Conservation (phyloP, 1,140 invertebrate species). For the Paraescarpia echinospica region DNA sequence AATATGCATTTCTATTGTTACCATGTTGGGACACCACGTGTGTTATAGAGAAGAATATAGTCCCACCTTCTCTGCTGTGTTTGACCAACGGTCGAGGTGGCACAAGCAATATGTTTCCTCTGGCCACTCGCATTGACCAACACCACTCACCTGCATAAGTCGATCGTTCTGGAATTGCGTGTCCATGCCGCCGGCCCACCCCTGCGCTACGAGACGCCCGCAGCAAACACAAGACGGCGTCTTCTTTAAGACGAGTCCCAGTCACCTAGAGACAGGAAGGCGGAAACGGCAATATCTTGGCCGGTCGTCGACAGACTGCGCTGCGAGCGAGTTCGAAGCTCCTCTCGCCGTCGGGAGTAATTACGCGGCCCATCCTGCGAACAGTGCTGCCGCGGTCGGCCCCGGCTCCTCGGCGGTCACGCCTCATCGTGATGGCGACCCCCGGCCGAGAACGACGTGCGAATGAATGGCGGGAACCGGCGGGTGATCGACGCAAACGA, state of each 20-base stretch:
- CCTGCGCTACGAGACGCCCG: not conserved
- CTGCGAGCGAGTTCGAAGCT: not conserved
- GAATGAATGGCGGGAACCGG: not conserved
- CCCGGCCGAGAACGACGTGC: not conserved
- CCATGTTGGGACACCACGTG: not conserved
- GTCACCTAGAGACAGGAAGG: not conserved
- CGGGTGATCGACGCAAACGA: not conserved
- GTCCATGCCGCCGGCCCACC: not conserved
- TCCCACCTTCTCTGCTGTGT: too few relatives aligned
- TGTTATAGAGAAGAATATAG: too few relatives aligned
- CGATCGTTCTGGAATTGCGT: not conserved
- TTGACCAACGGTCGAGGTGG: not conserved
- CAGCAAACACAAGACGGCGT: not conserved
- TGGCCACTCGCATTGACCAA: not conserved
- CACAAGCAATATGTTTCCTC: not conserved
- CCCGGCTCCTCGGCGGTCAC: not conserved
- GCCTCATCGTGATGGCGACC: not conserved
- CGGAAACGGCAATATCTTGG: not conserved
- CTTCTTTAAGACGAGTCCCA: not conserved
- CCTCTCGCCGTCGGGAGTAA: not conserved
- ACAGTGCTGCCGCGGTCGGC: not conserved
- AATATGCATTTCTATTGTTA: not conserved
- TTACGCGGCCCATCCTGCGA: not conserved
- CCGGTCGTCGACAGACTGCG: not conserved
- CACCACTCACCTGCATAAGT: not conserved